Percentiles rank a stretch among this genome's conserved stretches.
Conservation (phyloP, 2,888 invertebrate genomes). For the Erynnis tages region DNA sequence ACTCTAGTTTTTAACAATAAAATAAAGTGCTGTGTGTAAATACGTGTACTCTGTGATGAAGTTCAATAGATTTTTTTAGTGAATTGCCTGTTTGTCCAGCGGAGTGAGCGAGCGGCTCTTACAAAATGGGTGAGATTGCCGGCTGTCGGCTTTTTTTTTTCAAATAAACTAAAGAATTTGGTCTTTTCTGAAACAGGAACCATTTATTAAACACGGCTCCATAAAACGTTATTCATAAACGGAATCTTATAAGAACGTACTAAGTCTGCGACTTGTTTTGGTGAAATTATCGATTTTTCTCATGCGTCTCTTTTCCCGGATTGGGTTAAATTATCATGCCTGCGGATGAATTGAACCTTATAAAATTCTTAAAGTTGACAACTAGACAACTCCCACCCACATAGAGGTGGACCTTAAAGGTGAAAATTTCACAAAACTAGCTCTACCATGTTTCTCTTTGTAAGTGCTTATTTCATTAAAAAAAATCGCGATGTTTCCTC, state of each 20-base stretch:
- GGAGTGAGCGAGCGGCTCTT: constrained; percentile 39
- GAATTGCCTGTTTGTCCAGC: constrained; percentile 41
- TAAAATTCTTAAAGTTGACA: too few species aligned
- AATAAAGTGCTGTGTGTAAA: constrained; percentile 46
- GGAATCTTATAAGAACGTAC: constrained; percentile 14
- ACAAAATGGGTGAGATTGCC: constrained; percentile 75
- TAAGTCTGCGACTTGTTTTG: constrained; percentile 44
- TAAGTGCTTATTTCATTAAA: not conserved
- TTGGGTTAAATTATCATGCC: not conserved
- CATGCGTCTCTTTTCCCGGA: constrained; percentile 47
- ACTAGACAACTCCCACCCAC: too few species aligned
- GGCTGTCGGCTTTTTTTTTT: constrained; percentile 43
- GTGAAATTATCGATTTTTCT: constrained; percentile 70
- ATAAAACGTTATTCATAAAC: not conserved
- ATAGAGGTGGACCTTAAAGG: too few species aligned
- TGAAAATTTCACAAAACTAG: not conserved
- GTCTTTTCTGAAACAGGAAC: constrained; percentile 11
- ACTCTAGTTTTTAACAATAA: constrained; percentile 33
- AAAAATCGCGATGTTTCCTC: not conserved
- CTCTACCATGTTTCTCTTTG: not conserved
- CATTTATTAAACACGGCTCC: not conserved
- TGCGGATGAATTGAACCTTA: too few species aligned
- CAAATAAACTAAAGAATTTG: constrained; percentile 14
- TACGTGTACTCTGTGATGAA: constrained; percentile 57
- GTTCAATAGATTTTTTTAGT: constrained; percentile 45